Percentiles rank a stretch among this genome's conserved stretches.
Conservation (phyloP, 2,888 invertebrate species). For the Seira sanloemensis region DNA sequence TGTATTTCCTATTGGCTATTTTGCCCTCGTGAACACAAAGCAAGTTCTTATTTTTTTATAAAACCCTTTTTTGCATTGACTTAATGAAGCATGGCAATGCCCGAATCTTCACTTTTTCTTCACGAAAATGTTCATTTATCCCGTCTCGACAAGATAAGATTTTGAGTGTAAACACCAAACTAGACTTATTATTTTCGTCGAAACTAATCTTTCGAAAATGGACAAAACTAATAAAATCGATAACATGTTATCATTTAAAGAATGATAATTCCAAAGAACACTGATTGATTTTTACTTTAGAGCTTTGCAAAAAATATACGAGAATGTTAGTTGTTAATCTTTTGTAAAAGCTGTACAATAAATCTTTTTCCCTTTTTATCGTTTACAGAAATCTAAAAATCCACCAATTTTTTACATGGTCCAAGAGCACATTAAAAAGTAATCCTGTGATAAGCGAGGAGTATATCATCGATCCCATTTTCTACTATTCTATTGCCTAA, state of each 20-base stretch:
- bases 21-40: no score
- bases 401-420: constrained; percentile 34
- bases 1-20: no score
- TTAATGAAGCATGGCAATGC: not conserved
- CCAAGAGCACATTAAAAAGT: constrained; percentile 39
- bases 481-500: constrained; percentile 43
- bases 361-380: constrained; percentile 12
- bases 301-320: not conserved
- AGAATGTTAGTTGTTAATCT: not conserved
- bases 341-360: not conserved
- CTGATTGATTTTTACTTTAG: constrained; percentile 7
- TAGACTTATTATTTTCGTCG: not conserved
- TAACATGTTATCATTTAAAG: constrained; percentile 12
- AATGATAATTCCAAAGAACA: not conserved
- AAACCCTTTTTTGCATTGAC: no score
- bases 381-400: constrained; percentile 19
- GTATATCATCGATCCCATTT: constrained; percentile 6
- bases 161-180: not conserved
- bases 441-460: constrained; percentile 41
- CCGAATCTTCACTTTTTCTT: not conserved
- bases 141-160: constrained; percentile 1
- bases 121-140: not conserved
- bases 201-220: constrained; percentile 1
- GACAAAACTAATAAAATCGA: constrained; percentile 15
- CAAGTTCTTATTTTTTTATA: not conserved